These are phyloP conservation scores for Mimachlamys varia DNA, from an alignment of 2,888 invertebrate species.

Conservation along the genomic window DNA sequence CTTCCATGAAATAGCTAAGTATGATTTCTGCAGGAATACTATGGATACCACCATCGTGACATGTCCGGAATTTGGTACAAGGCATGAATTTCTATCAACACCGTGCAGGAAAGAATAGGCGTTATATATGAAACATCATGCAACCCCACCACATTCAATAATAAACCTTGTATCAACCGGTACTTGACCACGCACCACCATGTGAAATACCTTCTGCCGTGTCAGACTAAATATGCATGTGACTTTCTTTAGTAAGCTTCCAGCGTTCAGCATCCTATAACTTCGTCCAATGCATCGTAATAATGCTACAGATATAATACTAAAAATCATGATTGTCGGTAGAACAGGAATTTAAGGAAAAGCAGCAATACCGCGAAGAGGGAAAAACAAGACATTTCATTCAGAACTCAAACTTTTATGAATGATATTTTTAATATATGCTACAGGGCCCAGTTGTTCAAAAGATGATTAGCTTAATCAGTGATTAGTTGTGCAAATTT, in stretches of 20 bases:
- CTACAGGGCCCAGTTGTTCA: no score
- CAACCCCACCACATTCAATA: neutral
- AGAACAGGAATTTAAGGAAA: no score
- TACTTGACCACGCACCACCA: neutral
- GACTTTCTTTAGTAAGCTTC: neutral
- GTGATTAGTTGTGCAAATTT: no score
- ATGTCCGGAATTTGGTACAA: neutral
- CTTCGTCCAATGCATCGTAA: no score
- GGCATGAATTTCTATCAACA: slow-evolving; percentile 11
- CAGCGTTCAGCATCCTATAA: no score
- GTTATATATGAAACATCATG: neutral
- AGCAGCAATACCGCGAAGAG: no score
- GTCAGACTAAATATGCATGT: neutral
- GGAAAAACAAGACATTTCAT: no score
- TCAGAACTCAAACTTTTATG: no score
- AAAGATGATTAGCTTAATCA: no score
- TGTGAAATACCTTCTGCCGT: neutral
- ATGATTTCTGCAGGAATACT: neutral
- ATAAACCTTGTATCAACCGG: neutral
- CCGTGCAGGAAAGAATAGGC: neutral
- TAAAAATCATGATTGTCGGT: no score
- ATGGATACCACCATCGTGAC: neutral
- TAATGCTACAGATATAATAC: no score
- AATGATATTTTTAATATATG: no score
- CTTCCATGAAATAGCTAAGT: neutral